Conservation (phyloP, 2,113 vertebrate species). For the western clawed frog (Xenopus tropicalis) region DNA sequence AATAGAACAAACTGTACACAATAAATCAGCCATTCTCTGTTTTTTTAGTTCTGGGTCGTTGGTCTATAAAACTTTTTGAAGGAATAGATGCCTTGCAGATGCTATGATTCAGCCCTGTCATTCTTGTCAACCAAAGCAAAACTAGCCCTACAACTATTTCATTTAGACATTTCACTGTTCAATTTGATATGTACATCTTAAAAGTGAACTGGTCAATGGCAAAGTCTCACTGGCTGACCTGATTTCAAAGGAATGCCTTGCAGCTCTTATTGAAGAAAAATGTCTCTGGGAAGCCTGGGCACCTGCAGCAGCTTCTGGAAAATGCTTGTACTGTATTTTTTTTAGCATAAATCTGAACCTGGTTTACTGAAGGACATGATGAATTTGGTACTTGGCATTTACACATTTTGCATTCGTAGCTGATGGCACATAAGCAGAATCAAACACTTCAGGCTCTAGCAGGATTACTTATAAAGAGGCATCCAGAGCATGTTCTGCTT, state of each 20-base stretch:
- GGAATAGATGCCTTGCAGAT: neutral
- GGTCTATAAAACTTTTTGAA: neutral
- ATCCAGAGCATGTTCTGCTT: neutral
- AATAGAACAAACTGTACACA: too few relatives aligned
- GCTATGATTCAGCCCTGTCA: neutral
- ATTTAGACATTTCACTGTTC: constrained; percentile 10
- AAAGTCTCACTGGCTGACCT: constrained; percentile 10
- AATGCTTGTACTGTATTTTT: constrained; percentile 3
- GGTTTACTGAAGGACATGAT: constrained; percentile 49
- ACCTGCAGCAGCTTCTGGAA: constrained; percentile 23
- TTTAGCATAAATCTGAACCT: constrained; percentile 45
- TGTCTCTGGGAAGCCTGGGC: constrained; percentile 1
- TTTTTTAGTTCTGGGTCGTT: too few relatives aligned
- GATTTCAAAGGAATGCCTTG: constrained; percentile 15
- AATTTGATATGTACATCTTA: constrained; percentile 17
- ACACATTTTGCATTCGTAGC: constrained; percentile 57
- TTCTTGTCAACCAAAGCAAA: constrained; percentile 1
- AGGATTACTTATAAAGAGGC: constrained; percentile 40
- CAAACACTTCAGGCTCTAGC: constrained; percentile 53
- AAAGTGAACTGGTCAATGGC: constrained; percentile 12
- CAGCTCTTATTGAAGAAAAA: neutral
- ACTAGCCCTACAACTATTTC: neutral
- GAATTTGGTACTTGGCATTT: constrained; percentile 56
- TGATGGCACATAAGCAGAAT: constrained; percentile 47
- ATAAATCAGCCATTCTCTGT: too few relatives aligned